Evolutionary conservation across 1,140 invertebrate genomes (phyloP), one percentile per base, ranked within the genome.

Genomic region (Glossosoma conforme): DNA sequence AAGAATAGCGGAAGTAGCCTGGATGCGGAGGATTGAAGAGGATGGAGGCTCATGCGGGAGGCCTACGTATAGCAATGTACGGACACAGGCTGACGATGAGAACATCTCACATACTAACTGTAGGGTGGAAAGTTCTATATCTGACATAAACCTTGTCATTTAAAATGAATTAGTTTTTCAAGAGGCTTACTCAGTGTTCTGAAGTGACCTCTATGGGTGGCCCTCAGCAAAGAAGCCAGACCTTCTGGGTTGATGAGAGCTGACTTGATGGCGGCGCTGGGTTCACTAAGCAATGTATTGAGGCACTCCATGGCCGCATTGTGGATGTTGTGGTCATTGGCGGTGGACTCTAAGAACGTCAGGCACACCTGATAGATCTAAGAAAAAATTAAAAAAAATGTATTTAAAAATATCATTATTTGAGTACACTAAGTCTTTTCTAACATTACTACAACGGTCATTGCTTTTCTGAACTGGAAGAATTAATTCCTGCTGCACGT

Each of bases 361-460:
- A 94, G 61, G 62, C 86, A 84, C n/a, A 91, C 67, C 65, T 93
- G 86, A 66, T 91, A 92, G 13, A 93, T 75, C 82, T 91, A 70
- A 25, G 76, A 63, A 54, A 24, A n/a, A 9, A 66, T 59, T 43
- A 32, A n/a, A 28, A 4, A 41, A 36, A 38, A 30, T 42, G 24
- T 17, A 30, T 6, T 8, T 44, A 17, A n/a, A 19, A 15, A 9
- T 5, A 41, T 8, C 19, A 17, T 20, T 11, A 22, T 22, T 11
- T 21, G 11, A 42, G n/a, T 11, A 21, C 18, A 18, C 17, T 20
- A 11, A 13, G 35, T 13, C 17, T 37, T 37, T 9, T 13, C 8
- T 9, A 33, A 33, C 17, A 20, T 33, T 15, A 47, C 8, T n/a
- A 37, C 14, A 6, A 6, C 14, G n/a, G n/a, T n/a, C n/a, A n/a